Evolutionary conservation across 2,888 invertebrate species (phyloP), one percentile per base, ranked within the genome.

Genomic region (Nineta flava): DNA sequence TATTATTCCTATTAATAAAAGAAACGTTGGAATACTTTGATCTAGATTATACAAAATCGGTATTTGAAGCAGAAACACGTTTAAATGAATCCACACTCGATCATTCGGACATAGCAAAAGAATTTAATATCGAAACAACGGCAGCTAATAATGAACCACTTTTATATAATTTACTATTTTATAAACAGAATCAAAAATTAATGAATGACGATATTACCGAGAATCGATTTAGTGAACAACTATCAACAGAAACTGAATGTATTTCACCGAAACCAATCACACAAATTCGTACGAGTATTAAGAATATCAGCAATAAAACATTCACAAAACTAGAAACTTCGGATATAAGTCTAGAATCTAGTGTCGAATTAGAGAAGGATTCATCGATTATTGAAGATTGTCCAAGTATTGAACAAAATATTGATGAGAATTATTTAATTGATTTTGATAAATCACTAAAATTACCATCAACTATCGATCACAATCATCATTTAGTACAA

Each of bases 21-120:
- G 88, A 90, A 63, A 86, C 88, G 67, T 68, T 90, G 54, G 84
- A 87, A 62, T 85, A 76, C 66, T 87, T 85, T 68, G 79, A 81
- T 63, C 73, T 90, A 50, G 80, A 83, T 62, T 87, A 81, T 61
- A 86, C 87, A 34, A 68, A 83, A 61, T 81, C 84, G 58, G 87
- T 88, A 38, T 87, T 83, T 66, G 84, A 83, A 64, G 78, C 87
- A 31, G 88, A 88, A 69, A 77, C 81, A n/a, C 77, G 80, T 56
- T 73, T 77, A 62, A 79, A 77, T 17, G 76, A 75, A 55, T 81
- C 80, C 61, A 68, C 70, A 50, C 15, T 21, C 26, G 10, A 46
- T 19, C 9, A 51, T 46, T 43, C 47, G 42, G 44, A 52, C 48
- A 35, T 50, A 52, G 13, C 21, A 38, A 16, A 47, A 53, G 44